Conservation (phyloP, 1,140 invertebrate genomes). For the Drosophila watanabei region DNA sequence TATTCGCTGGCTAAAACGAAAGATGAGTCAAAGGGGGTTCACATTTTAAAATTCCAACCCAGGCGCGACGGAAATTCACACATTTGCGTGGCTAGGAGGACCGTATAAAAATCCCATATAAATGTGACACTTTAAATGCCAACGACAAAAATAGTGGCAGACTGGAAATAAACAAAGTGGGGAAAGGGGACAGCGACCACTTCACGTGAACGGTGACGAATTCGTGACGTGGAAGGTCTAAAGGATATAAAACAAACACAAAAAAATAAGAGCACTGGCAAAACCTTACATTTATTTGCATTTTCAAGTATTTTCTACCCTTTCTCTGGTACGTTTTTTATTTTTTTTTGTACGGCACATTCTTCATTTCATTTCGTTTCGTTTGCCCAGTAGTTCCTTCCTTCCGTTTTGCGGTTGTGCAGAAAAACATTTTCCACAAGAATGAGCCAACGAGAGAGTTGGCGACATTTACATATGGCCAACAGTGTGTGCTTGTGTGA, state of each 20-base stretch:
- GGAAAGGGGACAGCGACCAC: conserved; percentile 6
- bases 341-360: conserved; percentile 42
- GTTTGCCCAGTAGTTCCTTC: conserved; percentile 71
- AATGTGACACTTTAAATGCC: conserved; percentile 83
- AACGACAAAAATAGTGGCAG: conserved; percentile 77
- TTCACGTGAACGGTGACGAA: conserved; percentile 75
- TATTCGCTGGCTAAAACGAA: conserved; percentile 40
- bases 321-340: conserved; percentile 10
- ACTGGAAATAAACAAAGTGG: conserved; percentile 1
- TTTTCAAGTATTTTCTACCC: conserved; percentile 67
- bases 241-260: conserved; percentile 56
- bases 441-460: conserved; percentile 71
- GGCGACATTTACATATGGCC: conserved; percentile 78
- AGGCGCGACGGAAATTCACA: conserved; percentile 64
- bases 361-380: conserved; percentile 69
- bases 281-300: conserved; percentile 82
- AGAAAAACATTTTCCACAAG: conserved; percentile 80
- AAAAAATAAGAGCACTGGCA: conserved; percentile 62
- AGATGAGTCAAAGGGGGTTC: conserved; percentile 24
- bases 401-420: conserved; percentile 76
- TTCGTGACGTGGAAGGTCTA: conserved; percentile 68
- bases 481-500: conserved; percentile 62
- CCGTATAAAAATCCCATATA: conserved; percentile 80
- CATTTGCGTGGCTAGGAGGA: conserved; percentile 57
- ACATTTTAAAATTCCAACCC: conserved; percentile 64